Evolutionary conservation across 1,140 invertebrate genomes (phyloP).

Genomic region (Ceratoteleas bidentatus): DNA sequence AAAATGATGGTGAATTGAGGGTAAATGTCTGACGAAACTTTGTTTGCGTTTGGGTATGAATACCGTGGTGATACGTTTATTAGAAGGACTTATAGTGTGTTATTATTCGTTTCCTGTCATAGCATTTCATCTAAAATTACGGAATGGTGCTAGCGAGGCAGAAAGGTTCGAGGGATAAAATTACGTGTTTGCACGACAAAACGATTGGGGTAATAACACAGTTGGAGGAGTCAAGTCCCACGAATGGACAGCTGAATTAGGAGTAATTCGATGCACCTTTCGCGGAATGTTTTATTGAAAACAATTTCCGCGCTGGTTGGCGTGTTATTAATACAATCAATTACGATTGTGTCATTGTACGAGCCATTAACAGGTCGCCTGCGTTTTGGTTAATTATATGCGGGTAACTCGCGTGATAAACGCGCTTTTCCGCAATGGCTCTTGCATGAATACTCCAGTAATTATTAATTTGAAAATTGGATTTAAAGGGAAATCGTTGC

Average conservation of each 20-base stretch:
- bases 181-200: too few relatives aligned
- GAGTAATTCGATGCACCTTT: neutral
- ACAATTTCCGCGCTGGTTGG: conserved; percentile 2
- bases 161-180: too few relatives aligned
- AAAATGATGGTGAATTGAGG: too few relatives aligned
- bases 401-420: conserved; percentile 12
- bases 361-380: neutral
- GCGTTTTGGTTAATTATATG: conserved; percentile 6
- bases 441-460: neutral
- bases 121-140: too few relatives aligned
- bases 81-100: too few relatives aligned
- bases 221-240: too few relatives aligned
- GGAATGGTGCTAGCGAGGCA: too few relatives aligned
- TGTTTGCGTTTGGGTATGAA: too few relatives aligned
- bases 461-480: neutral
- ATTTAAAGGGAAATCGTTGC: neutral
- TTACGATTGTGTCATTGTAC: conserved; percentile 4
- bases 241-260: neutral
- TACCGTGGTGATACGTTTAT: too few relatives aligned
- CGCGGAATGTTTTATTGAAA: neutral
- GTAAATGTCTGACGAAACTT: too few relatives aligned
- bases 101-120: too few relatives aligned
- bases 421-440: neutral
- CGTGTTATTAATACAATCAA: conserved; percentile 7
- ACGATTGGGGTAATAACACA: too few relatives aligned